Evolutionary conservation across 2,113 vertebrate species (phyloP), one percentile per base, ranked within the genome.

Genomic region (Urocynchramus pylzowi): DNA sequence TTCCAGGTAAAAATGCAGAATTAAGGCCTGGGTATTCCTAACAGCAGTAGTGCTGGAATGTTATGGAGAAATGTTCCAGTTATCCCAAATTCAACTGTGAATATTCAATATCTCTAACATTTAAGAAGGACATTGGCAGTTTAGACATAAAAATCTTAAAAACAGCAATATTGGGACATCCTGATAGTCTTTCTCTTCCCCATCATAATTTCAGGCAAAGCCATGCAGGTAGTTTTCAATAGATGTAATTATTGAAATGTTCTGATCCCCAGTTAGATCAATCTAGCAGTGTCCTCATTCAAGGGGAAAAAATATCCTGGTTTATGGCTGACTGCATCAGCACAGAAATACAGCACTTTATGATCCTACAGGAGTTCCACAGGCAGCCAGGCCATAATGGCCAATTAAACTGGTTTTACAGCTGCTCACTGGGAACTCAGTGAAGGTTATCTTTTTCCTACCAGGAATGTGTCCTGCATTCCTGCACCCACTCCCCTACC

Each of bases 371-470:
- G 69, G 69, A 93, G 69, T 89, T 81, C 30, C 74, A 74, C 45
- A 63, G 80, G 60, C 89, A 89, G 84, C 69, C 64, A 35, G 75
- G 61, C 50, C 64, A 86, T 89, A 80, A 90, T 74, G 76, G 75
- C 86, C 71, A 91, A 81, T 96, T 96, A 95, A 95, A 81, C 18
- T 70, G 84, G 33, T 10, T 96, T 95, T 96, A 89, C 84, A 82
- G 57, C 93, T 95, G 20, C 50, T 95, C 84, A 41, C 70, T 39
- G 74, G 80, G 85, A 82, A 59, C 74, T 41, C 80, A 39, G 30
- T 53, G 93, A 92, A 93, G 75, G 91, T 75, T 85, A 54, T 82
- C 27, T 42, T 42, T 52, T 61, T 63, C 79, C 35, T 56, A 0
- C 42, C 59, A 81, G 61, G 74, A 85, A 31, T 69, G 35, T 60